These are phyloP conservation scores for Pseudorhombus dupliciocellatus DNA, from an alignment of 2,113 vertebrate species.

Conservation along the genomic window DNA sequence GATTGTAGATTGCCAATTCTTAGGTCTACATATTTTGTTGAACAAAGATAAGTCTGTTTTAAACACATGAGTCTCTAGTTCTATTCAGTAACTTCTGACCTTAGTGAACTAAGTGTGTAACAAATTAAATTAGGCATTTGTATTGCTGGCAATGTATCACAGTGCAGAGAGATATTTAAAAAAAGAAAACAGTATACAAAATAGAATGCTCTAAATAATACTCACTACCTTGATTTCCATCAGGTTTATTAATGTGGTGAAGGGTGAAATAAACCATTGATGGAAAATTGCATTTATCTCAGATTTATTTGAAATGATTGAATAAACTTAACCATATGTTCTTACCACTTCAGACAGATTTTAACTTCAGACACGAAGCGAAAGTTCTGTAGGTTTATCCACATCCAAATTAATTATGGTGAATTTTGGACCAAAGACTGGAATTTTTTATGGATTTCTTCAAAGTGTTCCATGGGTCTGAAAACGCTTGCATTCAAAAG, in stretches of 20 bases:
- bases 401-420: neutral
- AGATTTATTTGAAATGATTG: slow-evolving; percentile 14
- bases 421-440: neutral
- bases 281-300: neutral
- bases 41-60: neutral
- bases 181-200: neutral
- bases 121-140: neutral
- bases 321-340: neutral
- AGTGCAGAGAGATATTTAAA: neutral
- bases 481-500: slow-evolving; percentile 6
- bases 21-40: neutral
- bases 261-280: neutral
- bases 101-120: neutral
- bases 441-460: slow-evolving; percentile 9
- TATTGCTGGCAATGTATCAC: slow-evolving; percentile 3
- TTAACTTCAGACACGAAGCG: neutral
- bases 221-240: neutral
- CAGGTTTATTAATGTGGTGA: slow-evolving; percentile 13
- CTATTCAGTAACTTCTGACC: slow-evolving; percentile 21
- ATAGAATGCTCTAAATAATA: neutral
- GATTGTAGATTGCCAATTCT: slow-evolving; percentile 20
- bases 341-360: neutral
- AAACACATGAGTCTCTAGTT: slow-evolving; percentile 1
- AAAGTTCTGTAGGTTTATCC: slow-evolving; percentile 15
- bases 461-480: neutral